Conservation (phyloP, 2,888 invertebrate species). For the Volucella inflata region DNA sequence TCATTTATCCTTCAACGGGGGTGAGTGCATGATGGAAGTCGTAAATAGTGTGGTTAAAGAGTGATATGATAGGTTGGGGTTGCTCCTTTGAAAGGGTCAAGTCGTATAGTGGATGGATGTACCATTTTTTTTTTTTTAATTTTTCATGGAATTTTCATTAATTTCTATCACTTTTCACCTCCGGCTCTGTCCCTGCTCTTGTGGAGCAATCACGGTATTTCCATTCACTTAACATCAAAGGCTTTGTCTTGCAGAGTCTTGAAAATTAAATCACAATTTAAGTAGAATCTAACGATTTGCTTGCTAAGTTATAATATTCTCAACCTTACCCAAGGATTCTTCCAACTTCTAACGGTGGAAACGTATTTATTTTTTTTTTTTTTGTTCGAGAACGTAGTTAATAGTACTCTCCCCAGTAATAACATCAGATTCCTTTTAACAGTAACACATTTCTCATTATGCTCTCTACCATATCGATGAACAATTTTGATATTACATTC, state of each 20-base stretch:
- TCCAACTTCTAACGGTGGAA: conserved; percentile 22
- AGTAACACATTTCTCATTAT: conserved; percentile 53
- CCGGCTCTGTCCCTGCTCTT: background rate
- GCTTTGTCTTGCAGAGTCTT: background rate
- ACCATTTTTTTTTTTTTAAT: too few species aligned
- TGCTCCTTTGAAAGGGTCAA: too few species aligned
- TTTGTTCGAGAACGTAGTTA: background rate
- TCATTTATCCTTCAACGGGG: too few species aligned
- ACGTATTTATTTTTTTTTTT: conserved; percentile 15
- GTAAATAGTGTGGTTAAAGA: background rate
- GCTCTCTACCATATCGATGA: conserved; percentile 53
- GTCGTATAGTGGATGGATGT: too few species aligned
- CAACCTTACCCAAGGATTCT: conserved; percentile 13
- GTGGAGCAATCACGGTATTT: conserved; percentile 5
- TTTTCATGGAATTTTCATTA: background rate
- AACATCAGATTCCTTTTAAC: conserved; percentile 45
- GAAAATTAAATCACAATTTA: conserved; percentile 34
- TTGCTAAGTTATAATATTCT: too few species aligned
- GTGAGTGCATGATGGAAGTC: background rate
- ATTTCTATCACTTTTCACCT: background rate
- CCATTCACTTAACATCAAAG: conserved; percentile 44
- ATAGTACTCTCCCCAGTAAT: background rate
- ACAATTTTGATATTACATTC: conserved; percentile 61
- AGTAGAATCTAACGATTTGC: conserved; percentile 1
- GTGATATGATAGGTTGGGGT: too few species aligned